Percentiles rank a stretch among this genome's conserved stretches.
Conservation (phyloP, 2,113 vertebrate genomes). For the Chionis minor region DNA sequence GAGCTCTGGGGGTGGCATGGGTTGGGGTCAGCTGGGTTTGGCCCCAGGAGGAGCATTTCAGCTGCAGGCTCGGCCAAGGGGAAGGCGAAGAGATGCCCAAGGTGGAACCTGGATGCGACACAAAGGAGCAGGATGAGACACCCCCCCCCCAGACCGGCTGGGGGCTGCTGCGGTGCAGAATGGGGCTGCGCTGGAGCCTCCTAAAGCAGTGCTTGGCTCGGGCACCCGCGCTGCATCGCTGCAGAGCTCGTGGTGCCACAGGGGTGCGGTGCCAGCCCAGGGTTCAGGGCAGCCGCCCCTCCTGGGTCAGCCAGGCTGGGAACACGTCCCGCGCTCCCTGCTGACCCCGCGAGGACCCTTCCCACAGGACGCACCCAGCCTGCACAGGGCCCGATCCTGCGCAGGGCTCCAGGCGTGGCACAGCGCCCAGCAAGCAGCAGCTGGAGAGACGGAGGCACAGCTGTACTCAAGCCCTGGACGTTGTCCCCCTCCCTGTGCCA, state of each 20-base stretch:
- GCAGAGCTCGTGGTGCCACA: background rate
- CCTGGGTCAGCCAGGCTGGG: too few relatives aligned
- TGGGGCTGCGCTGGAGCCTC: background rate
- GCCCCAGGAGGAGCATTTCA: background rate
- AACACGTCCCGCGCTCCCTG: too few relatives aligned
- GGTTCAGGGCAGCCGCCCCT: background rate
- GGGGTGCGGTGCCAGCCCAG: accelerated
- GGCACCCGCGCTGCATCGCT: accelerated
- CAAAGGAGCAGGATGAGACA: background rate
- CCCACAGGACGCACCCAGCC: background rate
- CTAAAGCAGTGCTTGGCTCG: background rate
- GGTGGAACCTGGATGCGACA: background rate
- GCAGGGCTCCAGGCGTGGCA: accelerated
- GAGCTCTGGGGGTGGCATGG: background rate
- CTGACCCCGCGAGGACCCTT: background rate
- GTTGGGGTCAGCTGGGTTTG: background rate
- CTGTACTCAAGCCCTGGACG: too few relatives aligned
- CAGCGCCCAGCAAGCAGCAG: background rate
- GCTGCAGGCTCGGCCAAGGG: background rate
- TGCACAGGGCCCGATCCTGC: background rate
- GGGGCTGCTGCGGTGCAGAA: background rate
- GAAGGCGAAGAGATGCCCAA: background rate
- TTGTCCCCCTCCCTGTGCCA: background rate
- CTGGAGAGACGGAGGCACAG: background rate
- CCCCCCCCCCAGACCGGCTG: background rate